Base-by-base conservation (phyloP, 2,888 invertebrate genomes). In the Troides helena region DNA sequence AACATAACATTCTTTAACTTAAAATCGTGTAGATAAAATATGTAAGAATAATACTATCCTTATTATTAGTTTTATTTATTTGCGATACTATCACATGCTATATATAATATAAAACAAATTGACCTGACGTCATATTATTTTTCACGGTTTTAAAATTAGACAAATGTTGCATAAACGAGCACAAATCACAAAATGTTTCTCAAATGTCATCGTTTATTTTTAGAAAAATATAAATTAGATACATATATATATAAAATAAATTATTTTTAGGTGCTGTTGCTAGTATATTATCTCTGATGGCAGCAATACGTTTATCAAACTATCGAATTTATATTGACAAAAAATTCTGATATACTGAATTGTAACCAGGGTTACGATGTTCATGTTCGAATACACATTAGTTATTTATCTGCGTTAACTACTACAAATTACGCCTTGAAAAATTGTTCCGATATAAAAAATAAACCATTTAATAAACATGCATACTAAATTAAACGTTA, bases 1-100 rank as follows among this genome's bases (percentile, higher is more conserved):
- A 70, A 65, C 74, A 72, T 72, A 72, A 76, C 76, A 70, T 77
- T 79, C 75, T 77, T 77, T 74, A 74, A 60, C 7, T 1, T 58
- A 58, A 25, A 25, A 58, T 6, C 23, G 23, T 8, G 23, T 23
- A 58, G 23, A 23, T 23, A 25, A 58, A 53, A 58, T 53, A 5
- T 53, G 4, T 53, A 53, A n/a, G 6, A n/a, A 53, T n/a, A 53
- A 12, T 1, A 5, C 5, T n/a, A 18, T n/a, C 5, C 12, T 53
- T 53, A 2, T 17, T 5, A 2, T 17, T 53, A n/a, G 18, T 3
- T 53, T 0, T 2, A 0, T 46, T 8, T 10, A 39, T 39, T 1
- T 1, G 39, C 1, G 10, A 39, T 1, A 50, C 14, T 50, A 50
- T 17, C 10, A 50, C 10, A 50, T 18, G 2, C 2, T 50, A n/a